Conservation (phyloP, 2,888 invertebrate species). For the Eubasilissa splendida region DNA sequence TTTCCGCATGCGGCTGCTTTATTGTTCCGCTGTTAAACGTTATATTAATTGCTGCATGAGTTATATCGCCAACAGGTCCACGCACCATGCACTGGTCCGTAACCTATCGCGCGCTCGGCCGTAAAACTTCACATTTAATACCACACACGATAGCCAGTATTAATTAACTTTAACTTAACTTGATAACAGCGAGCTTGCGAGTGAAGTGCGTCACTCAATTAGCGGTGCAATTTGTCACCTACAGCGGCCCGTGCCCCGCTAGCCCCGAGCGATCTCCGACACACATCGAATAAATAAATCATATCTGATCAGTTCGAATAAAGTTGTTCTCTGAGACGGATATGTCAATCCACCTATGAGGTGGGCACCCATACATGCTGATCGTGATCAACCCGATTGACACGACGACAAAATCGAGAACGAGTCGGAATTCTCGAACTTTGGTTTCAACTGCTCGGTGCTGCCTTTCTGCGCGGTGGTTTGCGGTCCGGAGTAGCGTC, state of each 20-base stretch:
- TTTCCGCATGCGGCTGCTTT: too few species aligned
- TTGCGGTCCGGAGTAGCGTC: neutral
- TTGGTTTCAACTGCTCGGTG: neutral
- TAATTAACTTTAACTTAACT: slow-evolving; percentile 23
- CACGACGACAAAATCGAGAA: neutral
- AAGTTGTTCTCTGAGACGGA: neutral
- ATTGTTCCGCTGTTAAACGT: too few species aligned
- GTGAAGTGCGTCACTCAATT: slow-evolving; percentile 30
- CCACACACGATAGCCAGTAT: slow-evolving; percentile 16
- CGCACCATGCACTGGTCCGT: neutral
- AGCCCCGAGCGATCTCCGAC: slow-evolving; percentile 22
- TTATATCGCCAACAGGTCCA: neutral
- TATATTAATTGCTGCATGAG: too few species aligned
- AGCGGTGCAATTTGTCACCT: slow-evolving; percentile 42
- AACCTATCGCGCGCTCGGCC: too few species aligned
- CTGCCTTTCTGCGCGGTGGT: neutral
- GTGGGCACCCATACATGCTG: neutral
- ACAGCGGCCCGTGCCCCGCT: neutral
- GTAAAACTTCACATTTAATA: slow-evolving; percentile 6
- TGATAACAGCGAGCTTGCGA: slow-evolving; percentile 36
- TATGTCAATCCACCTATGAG: slow-evolving; percentile 31
- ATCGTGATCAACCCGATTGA: neutral
- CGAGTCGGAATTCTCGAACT: neutral
- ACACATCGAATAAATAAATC: slow-evolving; percentile 42
- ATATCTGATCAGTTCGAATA: slow-evolving; percentile 37